A percentile compares a stretch with the other conserved stretches of the same genome.
Evolutionary conservation across 2,113 vertebrate genomes (phyloP).

Genomic region (Vireo altiloquus): DNA sequence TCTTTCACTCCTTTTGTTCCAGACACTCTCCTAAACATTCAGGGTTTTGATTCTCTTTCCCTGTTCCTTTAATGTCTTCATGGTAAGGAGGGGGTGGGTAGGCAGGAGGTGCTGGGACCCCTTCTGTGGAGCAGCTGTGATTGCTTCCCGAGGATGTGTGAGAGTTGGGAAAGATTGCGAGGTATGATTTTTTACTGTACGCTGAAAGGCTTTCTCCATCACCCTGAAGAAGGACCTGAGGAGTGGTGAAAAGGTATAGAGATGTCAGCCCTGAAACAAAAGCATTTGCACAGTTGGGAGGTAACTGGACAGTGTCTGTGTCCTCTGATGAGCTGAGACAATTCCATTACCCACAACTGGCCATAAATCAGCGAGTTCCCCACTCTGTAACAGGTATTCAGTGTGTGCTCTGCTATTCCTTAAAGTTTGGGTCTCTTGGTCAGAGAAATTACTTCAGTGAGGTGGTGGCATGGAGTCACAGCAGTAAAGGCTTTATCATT

Average conservation of each 20-base stretch:
- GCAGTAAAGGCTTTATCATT: background rate
- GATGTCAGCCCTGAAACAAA: slow-evolving; percentile 16
- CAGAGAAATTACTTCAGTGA: background rate
- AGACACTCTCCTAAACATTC: background rate
- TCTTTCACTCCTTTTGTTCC: background rate
- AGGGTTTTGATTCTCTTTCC: background rate
- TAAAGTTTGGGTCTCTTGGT: accelerated
- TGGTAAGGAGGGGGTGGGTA: background rate
- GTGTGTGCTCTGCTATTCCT: background rate
- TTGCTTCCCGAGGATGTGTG: background rate
- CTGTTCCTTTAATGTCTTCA: background rate
- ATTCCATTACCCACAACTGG: background rate
- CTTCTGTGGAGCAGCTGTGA: slow-evolving; percentile 50
- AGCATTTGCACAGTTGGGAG: background rate
- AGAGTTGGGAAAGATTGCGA: background rate
- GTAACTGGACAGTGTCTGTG: slow-evolving; percentile 4
- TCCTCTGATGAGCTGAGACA: slow-evolving; percentile 25
- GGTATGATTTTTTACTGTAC: background rate
- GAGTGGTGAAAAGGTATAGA: slow-evolving; percentile 49
- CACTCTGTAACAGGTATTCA: background rate
- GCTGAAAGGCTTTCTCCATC: slow-evolving; percentile 33
- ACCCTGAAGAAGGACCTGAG: slow-evolving; percentile 16
- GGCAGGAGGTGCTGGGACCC: background rate
- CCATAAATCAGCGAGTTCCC: background rate
- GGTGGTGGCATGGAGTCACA: background rate